phyloP scores from a whole-genome alignment of 2,797 vertebrate genomes.

The Myiothlypis coronata region DNA sequence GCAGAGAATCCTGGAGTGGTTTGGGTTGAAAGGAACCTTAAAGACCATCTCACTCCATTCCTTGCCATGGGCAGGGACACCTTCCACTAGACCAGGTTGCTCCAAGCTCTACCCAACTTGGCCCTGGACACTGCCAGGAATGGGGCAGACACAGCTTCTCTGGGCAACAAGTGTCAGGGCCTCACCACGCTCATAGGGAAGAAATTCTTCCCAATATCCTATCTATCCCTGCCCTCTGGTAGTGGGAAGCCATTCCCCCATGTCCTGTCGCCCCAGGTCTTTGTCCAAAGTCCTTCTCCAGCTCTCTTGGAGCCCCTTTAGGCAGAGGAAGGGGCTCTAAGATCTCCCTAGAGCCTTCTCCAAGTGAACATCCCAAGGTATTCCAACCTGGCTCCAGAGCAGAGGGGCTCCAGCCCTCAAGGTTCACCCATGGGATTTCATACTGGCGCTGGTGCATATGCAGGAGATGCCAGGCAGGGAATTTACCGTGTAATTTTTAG shows the following conservation, averaged over 20 bases:
- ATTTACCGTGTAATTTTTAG: neutral
- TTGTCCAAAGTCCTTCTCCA: neutral
- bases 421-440: rapidly evolving
- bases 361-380: neutral
- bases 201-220: neutral
- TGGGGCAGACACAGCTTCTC: neutral
- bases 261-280: neutral
- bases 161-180: neutral
- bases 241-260: neutral
- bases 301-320: neutral
- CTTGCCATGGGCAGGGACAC: neutral
- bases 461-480: neutral
- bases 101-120: neutral
- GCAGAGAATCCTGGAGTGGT: neutral
- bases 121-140: neutral
- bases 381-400: neutral
- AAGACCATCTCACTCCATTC: neutral
- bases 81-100: neutral
- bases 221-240: neutral
- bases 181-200: rapidly evolving
- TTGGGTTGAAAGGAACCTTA: neutral
- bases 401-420: neutral
- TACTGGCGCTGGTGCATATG: neutral
- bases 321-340: neutral
- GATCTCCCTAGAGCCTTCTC: neutral